Conservation (phyloP, 2,797 vertebrate species). For the Parambassis ranga region DNA sequence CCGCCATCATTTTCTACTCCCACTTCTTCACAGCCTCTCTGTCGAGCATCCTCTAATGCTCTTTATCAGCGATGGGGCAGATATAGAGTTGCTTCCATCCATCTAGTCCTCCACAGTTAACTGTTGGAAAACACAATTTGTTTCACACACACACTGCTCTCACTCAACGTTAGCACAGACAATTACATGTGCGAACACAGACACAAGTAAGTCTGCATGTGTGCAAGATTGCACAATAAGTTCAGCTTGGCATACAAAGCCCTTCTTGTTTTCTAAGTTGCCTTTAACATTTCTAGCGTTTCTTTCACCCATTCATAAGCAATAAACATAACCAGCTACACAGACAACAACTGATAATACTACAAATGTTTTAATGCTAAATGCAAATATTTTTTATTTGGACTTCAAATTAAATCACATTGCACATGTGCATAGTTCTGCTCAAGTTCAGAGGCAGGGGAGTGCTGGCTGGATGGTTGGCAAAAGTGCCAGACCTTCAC, state of each 20-base stretch:
- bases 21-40: not conserved
- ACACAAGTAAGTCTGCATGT: not conserved
- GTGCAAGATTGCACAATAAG: not conserved
- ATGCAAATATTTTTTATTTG: too few species aligned
- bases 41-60: slow-evolving; percentile 3
- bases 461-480: too few species aligned
- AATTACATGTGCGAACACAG: not conserved
- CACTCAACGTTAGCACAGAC: not conserved
- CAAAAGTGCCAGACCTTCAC: too few species aligned
- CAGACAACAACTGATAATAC: too few species aligned
- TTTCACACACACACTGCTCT: slow-evolving; percentile 4
- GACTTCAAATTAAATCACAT: too few species aligned
- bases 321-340: too few species aligned
- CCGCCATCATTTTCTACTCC: not conserved
- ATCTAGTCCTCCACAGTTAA: slow-evolving; percentile 5
- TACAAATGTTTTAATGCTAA: too few species aligned
- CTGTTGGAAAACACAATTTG: not conserved
- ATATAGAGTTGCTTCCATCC: not conserved
- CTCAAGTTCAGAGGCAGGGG: too few species aligned
- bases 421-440: too few species aligned
- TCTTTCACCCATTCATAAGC: too few species aligned
- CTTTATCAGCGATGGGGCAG: slow-evolving; percentile 26
- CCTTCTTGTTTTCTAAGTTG: not conserved
- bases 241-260: slow-evolving; percentile 1
- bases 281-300: not conserved